These are phyloP conservation scores for Aphidius colemani DNA, from an alignment of 2,888 invertebrate species.

Conservation along the genomic window DNA sequence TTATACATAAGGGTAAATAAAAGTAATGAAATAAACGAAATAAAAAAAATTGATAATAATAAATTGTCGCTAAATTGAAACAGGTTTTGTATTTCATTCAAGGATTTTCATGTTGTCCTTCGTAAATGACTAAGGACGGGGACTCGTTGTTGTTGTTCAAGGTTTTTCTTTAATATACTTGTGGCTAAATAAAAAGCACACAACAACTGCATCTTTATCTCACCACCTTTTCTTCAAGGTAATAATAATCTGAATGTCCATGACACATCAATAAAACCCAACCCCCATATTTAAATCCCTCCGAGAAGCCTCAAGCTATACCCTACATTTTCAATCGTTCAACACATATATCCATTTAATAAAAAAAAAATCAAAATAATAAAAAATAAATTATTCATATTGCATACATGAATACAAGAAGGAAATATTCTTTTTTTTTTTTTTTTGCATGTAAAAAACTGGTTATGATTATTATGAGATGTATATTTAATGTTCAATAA, in stretches of 20 bases:
- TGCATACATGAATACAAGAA: no score
- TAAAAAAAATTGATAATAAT: not conserved
- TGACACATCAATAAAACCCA: not conserved
- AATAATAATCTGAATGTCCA: conserved; percentile 8
- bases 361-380: not conserved
- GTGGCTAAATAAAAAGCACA: conserved; percentile 2
- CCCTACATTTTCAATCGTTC: not conserved
- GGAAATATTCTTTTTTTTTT: no score
- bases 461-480: no score
- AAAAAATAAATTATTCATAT: conserved; percentile 2
- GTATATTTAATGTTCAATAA: not conserved
- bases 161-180: conserved; percentile 20
- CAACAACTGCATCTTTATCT: conserved; percentile 17
- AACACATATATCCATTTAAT: not conserved
- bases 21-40: not conserved
- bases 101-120: conserved; percentile 13
- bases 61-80: conserved; percentile 27
- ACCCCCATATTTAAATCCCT: not conserved
- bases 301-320: not conserved
- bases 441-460: conserved; percentile 8
- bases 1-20: not conserved
- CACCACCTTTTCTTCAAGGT: conserved; percentile 18
- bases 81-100: conserved; percentile 23
- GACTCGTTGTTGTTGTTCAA: conserved; percentile 23
- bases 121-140: conserved; percentile 14